These are phyloP conservation scores for Ephialtes manifestator DNA, from an alignment of 2,888 invertebrate species.

Conservation along the genomic window DNA sequence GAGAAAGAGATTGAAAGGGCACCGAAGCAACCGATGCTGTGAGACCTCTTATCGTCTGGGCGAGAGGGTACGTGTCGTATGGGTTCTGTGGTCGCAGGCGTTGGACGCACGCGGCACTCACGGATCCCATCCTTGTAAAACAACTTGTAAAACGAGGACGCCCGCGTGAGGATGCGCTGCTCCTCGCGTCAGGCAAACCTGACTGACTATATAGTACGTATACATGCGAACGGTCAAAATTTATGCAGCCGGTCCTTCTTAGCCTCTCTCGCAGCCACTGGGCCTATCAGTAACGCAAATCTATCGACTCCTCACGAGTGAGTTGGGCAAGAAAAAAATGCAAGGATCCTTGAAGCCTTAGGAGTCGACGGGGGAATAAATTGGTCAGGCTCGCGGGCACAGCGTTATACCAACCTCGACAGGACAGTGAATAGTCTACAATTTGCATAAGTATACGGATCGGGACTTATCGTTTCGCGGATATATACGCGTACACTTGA, in stretches of 20 bases:
- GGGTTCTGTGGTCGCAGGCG: constrained; percentile 22
- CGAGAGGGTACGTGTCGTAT: constrained; percentile 28
- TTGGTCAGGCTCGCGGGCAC: constrained; percentile 70
- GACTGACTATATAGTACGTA: neutral
- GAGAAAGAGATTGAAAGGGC: neutral
- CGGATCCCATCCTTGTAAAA: constrained; percentile 82
- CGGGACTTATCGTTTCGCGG: constrained; percentile 48
- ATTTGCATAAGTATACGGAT: constrained; percentile 76
- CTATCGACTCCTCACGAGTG: constrained; percentile 54
- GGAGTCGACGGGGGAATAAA: constrained; percentile 74
- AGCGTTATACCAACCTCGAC: constrained; percentile 55
- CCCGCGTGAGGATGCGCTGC: constrained; percentile 77
- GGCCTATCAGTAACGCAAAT: constrained; percentile 59
- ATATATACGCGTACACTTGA: constrained; percentile 11
- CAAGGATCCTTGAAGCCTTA: constrained; percentile 46
- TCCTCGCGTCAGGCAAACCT: constrained; percentile 51
- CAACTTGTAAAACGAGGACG: constrained; percentile 84
- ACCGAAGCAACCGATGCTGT: neutral
- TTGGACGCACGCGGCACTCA: constrained; percentile 70
- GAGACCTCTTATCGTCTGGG: constrained; percentile 26
- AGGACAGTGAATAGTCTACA: constrained; percentile 69
- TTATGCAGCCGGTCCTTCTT: neutral
- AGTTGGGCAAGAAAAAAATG: constrained; percentile 22
- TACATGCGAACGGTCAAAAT: constrained; percentile 11
- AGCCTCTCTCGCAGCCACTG: constrained; percentile 18